phyloP scores from a whole-genome alignment of 2,888 invertebrate species.

The Ennomos quercinarius region DNA sequence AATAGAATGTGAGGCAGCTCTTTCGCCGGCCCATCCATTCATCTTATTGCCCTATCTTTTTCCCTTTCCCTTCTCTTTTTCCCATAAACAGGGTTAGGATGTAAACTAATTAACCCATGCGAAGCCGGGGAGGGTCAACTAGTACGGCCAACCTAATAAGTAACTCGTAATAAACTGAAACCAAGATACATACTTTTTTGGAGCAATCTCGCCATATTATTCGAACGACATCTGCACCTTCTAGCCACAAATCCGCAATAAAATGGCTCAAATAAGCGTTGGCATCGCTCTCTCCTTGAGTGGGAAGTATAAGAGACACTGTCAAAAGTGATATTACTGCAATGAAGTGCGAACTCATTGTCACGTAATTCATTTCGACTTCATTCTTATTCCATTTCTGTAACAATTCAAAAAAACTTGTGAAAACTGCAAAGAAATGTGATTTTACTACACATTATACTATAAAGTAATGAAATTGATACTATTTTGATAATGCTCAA shows the following conservation, averaged over 20 bases:
- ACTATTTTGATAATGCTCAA: no score
- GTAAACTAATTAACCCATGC: no score
- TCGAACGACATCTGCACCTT: constrained; percentile 73
- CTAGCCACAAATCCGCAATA: constrained; percentile 79
- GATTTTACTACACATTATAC: neutral
- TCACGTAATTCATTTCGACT: constrained; percentile 58
- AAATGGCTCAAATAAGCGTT: constrained; percentile 71
- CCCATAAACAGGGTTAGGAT: no score
- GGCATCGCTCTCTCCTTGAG: constrained; percentile 60
- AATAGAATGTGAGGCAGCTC: no score
- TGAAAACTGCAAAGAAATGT: constrained; percentile 40
- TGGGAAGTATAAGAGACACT: constrained; percentile 52
- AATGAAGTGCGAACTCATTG: constrained; percentile 49
- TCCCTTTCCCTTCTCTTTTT: no score
- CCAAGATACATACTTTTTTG: constrained; percentile 65
- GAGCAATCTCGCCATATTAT: constrained; percentile 82
- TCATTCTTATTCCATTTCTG: constrained; percentile 58
- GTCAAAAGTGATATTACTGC: constrained; percentile 51
- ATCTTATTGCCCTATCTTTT: no score
- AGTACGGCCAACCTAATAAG: no score
- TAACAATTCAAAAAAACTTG: constrained; percentile 30
- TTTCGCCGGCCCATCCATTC: no score
- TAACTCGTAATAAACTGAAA: no score
- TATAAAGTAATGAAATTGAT: no score
- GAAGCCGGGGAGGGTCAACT: no score